Evolutionary conservation across 2,797 vertebrate species (phyloP).

Genomic region (Limnodromus scolopaceus): DNA sequence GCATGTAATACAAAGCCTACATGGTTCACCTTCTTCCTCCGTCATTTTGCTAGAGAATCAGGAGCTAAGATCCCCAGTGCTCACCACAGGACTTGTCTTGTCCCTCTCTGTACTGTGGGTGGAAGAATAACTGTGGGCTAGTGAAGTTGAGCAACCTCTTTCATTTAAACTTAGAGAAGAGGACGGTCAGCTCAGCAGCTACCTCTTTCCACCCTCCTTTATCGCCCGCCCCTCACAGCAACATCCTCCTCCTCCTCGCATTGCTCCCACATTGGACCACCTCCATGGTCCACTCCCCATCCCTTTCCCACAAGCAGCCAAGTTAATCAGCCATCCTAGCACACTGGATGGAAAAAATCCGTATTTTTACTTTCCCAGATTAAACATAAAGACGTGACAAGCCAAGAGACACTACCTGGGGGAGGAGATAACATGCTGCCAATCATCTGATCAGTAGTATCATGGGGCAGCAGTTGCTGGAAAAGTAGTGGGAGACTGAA

Average conservation of each 20-base stretch:
- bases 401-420: neutral
- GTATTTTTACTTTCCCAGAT: neutral
- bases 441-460: neutral
- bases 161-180: neutral
- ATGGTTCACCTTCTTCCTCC: fast-evolving
- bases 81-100: neutral
- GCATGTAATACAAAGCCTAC: neutral
- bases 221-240: neutral
- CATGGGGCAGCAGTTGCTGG: neutral
- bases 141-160: neutral
- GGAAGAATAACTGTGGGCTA: neutral
- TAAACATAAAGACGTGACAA: neutral
- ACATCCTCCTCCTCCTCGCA: neutral
- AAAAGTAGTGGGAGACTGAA: neutral
- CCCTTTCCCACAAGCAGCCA: neutral
- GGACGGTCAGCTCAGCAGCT: neutral
- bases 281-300: neutral
- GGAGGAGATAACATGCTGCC: neutral
- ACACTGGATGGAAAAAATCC: neutral
- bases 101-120: fast-evolving
- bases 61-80: neutral
- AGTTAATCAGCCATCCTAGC: neutral
- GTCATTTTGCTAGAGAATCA: neutral
- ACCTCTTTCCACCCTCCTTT: neutral
- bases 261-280: neutral